phyloP scores from a whole-genome alignment of 2,888 invertebrate species.

The Trichopria drosophilae region DNA sequence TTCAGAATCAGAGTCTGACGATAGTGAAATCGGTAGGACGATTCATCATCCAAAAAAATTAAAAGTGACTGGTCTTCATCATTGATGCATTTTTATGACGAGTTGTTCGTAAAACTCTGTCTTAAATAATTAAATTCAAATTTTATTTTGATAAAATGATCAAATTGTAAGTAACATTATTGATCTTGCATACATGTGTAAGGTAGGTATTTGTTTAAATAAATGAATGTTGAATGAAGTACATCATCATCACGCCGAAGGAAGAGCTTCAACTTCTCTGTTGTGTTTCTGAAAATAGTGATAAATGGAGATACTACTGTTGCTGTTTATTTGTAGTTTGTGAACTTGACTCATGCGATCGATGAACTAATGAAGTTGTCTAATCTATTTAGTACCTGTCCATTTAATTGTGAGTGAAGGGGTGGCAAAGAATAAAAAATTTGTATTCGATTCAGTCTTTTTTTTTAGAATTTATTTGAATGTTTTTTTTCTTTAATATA shows the following conservation, averaged over 20 bases:
- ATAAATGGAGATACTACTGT: neutral
- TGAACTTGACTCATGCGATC: slow-evolving; percentile 9
- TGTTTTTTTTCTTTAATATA: slow-evolving; percentile 6
- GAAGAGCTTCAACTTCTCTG: too few species aligned
- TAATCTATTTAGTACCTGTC: slow-evolving; percentile 26
- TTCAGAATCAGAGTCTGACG: slow-evolving; percentile 64
- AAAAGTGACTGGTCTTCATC: slow-evolving; percentile 53
- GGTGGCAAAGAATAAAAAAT: slow-evolving; percentile 9
- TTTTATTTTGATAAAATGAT: slow-evolving; percentile 42
- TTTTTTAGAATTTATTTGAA: neutral
- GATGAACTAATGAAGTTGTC: slow-evolving; percentile 11
- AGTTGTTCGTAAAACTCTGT: slow-evolving; percentile 11
- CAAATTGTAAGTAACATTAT: slow-evolving; percentile 32
- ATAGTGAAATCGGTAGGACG: slow-evolving; percentile 51
- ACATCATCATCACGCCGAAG: too few species aligned
- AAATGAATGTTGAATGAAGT: slow-evolving; percentile 38
- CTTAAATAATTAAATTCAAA: slow-evolving; percentile 27
- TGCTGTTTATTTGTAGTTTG: slow-evolving; percentile 19
- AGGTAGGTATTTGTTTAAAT: slow-evolving; percentile 46
- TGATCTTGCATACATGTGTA: slow-evolving; percentile 41
- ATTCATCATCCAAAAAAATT: slow-evolving; percentile 54
- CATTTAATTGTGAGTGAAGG: slow-evolving; percentile 17
- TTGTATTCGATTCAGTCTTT: slow-evolving; percentile 9
- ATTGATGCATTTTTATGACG: slow-evolving; percentile 41
- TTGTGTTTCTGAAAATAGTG: slow-evolving; percentile 25